Evolutionary conservation across 2,888 invertebrate species (phyloP), one percentile per base, ranked within the genome.

Genomic region (Eulithis prunata): DNA sequence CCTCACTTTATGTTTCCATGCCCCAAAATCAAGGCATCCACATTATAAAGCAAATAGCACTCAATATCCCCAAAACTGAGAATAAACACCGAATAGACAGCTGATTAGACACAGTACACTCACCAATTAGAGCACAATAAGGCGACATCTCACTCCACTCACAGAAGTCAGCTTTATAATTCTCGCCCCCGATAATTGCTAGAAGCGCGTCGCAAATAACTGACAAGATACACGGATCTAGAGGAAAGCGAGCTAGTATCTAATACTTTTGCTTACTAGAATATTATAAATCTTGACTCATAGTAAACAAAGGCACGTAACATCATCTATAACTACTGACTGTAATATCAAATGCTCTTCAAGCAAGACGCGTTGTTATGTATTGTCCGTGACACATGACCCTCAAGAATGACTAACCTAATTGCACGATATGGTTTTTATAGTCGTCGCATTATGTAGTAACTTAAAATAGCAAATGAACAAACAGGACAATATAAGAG

Each of bases 91-190:
- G 54, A 69, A 62, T 6, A 54, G 56, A 51, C 47, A 64, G 60
- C 60, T 74, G 71, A 74, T 76, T 67, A 71, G 38, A 66, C 49
- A 57, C 59, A 71, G 70, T 66, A 71, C 75, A 83, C 88, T 87
- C 71, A 89, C 89, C 86, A 69, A 84, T 78, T 73, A 85, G 69
- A 58, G 77, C 72, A 77, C 72, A 78, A 71, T 79, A 78, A 63
- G 70, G 73, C 72, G 75, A 72, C 88, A 88, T 89, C 68, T 66
- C 65, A 54, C 64, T 58, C 64, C 62, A 64, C 53, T 68, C 56
- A 60, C 69, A 66, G 5, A 32, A 63, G 72, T 76, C 77, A 68
- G 71, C 75, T 78, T 80, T 80, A 76, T 85, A 76, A 84, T 79
- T 78, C 77, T 75, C 77, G 71, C 72, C 74, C 75, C 71, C 69